A percentile compares a stretch with the other conserved stretches of the same genome.
Conservation (phyloP, 92 coral and sea anemone genomes). For the Parazoanthus swiftii region DNA sequence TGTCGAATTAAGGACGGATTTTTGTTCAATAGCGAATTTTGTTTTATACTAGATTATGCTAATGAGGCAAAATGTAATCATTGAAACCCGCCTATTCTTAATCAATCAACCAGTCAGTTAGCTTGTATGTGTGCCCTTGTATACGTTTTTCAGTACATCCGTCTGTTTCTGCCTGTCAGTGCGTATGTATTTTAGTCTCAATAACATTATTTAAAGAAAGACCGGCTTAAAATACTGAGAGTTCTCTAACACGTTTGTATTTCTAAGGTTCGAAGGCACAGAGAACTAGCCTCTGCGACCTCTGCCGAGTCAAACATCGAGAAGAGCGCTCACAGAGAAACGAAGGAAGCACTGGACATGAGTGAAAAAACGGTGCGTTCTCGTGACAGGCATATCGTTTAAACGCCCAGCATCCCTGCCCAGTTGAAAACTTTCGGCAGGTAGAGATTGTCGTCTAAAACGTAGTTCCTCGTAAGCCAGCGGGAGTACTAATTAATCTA, state of each 20-base stretch:
- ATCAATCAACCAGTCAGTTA: background rate
- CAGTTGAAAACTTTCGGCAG: too few species aligned
- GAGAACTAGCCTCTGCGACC: slow-evolving; percentile 73
- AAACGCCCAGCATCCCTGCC: too few species aligned
- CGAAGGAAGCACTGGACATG: slow-evolving; percentile 82
- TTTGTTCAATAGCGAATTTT: too few species aligned
- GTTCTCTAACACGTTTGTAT: background rate
- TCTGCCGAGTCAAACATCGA: slow-evolving; percentile 72
- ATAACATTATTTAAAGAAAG: background rate
- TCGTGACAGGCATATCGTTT: too few species aligned
- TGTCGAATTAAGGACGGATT: too few species aligned
- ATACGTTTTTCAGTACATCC: background rate
- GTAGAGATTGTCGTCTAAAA: too few species aligned
- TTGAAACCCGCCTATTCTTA: background rate
- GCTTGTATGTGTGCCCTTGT: background rate
- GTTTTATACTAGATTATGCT: too few species aligned
- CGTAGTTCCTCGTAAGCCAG: too few species aligned
- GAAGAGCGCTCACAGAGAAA: slow-evolving; percentile 81
- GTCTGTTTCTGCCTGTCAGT: background rate
- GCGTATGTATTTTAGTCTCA: background rate
- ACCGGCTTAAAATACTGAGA: background rate
- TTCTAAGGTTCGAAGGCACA: slow-evolving; percentile 58
- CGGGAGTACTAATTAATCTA: too few species aligned
- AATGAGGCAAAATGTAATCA: too few species aligned
- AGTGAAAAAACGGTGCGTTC: slow-evolving; percentile 86